phyloP scores from a whole-genome alignment of 2,797 vertebrate genomes.

The Phalanger gymnotis region DNA sequence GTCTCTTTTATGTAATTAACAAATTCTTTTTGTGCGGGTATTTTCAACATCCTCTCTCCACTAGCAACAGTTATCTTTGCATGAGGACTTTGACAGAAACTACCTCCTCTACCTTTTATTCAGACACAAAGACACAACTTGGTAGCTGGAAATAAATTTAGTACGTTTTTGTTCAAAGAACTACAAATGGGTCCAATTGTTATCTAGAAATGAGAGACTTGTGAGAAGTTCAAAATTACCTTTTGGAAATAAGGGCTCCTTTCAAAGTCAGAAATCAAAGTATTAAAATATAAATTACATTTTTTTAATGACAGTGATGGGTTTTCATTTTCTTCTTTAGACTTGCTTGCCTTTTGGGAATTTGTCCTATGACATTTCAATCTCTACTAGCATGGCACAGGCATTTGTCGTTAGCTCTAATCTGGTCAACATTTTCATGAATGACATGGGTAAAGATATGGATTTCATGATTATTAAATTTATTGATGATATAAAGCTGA shows the following conservation, averaged over 20 bases:
- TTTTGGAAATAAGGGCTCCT: neutral
- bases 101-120: neutral
- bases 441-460: neutral
- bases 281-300: neutral
- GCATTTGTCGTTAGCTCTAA: neutral
- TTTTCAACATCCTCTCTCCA: neutral
- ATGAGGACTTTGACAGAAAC: neutral
- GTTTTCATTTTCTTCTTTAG: neutral
- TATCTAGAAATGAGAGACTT: conserved; percentile 45
- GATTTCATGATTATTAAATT: neutral
- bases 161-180: neutral
- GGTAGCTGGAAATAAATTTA: neutral
- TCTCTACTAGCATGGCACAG: neutral
- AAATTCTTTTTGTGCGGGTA: neutral
- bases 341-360: neutral
- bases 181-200: neutral
- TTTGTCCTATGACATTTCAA: neutral
- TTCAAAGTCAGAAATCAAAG: conserved; percentile 24
- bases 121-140: neutral
- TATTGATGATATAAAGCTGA: neutral
- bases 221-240: neutral
- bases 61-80: neutral
- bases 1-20: neutral
- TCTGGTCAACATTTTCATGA: neutral
- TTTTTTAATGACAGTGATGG: neutral